phyloP scores from a whole-genome alignment of 2,888 invertebrate genomes.

The Diaprepes abbreviatus region DNA sequence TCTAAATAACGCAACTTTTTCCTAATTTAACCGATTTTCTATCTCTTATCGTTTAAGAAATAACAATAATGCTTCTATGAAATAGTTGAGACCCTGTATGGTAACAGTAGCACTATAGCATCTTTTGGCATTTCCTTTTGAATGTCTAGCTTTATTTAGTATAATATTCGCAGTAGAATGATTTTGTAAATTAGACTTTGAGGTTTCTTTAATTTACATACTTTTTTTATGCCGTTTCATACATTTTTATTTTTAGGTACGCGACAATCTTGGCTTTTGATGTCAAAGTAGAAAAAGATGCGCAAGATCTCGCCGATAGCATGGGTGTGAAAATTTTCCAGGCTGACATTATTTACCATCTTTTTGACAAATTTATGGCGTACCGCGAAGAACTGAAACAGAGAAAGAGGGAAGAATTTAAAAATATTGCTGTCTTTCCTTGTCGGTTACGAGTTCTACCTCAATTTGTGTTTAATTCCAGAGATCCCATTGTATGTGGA shows the following conservation, averaged over 20 bases:
- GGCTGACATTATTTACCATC: conserved; percentile 99
- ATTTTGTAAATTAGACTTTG: no score
- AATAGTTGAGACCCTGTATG: no score
- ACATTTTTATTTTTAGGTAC: conserved; percentile 75
- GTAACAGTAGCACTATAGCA: no score
- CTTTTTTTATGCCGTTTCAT: no score
- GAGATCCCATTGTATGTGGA: conserved; percentile 98
- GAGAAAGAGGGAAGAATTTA: conserved; percentile 94
- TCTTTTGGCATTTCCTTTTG: no score
- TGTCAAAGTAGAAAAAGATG: conserved; percentile 97
- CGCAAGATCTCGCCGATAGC: conserved; percentile 96
- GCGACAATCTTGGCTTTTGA: conserved; percentile 99
- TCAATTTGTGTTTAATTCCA: conserved; percentile 96
- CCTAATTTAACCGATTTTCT: no score
- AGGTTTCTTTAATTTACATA: no score
- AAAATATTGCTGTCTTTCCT: conserved; percentile 97
- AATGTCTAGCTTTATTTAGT: no score
- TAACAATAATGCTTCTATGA: no score
- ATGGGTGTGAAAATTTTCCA: conserved; percentile 96
- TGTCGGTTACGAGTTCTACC: conserved; percentile 89
- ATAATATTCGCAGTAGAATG: no score
- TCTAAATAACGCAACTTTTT: no score
- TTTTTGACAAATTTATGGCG: conserved; percentile 97
- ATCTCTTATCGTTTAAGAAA: no score
- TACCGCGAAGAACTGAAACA: conserved; percentile 92